These are phyloP conservation scores for Epinotia ramella DNA, from an alignment of 2,888 invertebrate genomes.

Conservation along the genomic window DNA sequence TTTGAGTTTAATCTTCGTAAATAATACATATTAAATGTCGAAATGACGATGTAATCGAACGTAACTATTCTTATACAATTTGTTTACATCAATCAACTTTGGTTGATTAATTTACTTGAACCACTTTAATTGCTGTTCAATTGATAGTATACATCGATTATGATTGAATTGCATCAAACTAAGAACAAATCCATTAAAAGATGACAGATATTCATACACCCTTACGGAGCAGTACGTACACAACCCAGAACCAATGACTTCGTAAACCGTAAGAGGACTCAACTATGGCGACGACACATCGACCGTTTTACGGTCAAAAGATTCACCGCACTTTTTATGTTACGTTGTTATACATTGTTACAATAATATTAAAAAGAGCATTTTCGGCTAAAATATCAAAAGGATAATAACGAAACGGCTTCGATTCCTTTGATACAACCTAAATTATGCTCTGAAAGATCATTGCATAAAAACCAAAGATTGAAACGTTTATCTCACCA, in stretches of 20 bases:
- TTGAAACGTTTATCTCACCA: slow-evolving; percentile 67
- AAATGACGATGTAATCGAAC: slow-evolving; percentile 23
- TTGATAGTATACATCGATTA: slow-evolving; percentile 12
- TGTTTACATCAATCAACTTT: slow-evolving; percentile 57
- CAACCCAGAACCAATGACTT: slow-evolving; percentile 69
- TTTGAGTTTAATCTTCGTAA: background rate
- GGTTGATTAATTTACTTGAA: slow-evolving; percentile 35
- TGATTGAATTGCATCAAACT: slow-evolving; percentile 18
- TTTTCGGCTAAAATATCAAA: slow-evolving; percentile 63
- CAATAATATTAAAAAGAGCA: slow-evolving; percentile 57
- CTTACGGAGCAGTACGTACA: slow-evolving; percentile 70
- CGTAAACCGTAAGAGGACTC: slow-evolving; percentile 71
- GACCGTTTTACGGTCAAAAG: slow-evolving; percentile 61
- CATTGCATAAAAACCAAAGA: slow-evolving; percentile 54
- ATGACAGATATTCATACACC: slow-evolving; percentile 75
- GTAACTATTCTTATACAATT: slow-evolving; percentile 48
- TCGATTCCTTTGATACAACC: slow-evolving; percentile 80
- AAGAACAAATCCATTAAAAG: slow-evolving; percentile 51
- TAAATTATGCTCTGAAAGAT: slow-evolving; percentile 66
- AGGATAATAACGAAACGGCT: slow-evolving; percentile 79
- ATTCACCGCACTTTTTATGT: slow-evolving; percentile 53
- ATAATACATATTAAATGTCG: background rate
- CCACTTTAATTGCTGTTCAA: slow-evolving; percentile 8
- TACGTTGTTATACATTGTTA: slow-evolving; percentile 52
- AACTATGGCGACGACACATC: slow-evolving; percentile 77